phyloP scores from a whole-genome alignment of 2,113 vertebrate species.

The Zeus faber region DNA sequence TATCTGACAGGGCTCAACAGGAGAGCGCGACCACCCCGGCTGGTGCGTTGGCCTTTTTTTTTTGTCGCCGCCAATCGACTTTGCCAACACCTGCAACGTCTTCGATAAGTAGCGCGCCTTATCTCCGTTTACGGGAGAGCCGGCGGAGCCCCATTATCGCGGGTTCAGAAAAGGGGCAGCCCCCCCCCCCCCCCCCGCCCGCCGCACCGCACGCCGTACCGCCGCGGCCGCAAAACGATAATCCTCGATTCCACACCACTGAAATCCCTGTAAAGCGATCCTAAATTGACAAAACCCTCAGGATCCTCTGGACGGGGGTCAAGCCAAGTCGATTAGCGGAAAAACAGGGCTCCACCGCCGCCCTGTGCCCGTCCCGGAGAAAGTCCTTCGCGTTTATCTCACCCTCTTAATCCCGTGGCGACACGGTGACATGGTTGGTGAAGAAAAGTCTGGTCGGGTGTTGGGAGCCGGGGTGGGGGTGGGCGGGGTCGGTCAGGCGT shows the following conservation, averaged over 20 bases:
- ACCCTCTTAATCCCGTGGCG: slow-evolving; percentile 43
- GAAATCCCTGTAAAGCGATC: slow-evolving; percentile 66
- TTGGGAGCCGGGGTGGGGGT: not conserved
- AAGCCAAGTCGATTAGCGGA: slow-evolving; percentile 64
- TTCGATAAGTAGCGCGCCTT: slow-evolving; percentile 67
- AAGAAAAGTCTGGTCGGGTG: too few relatives aligned
- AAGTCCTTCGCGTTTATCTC: slow-evolving; percentile 51
- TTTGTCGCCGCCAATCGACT: slow-evolving; percentile 60
- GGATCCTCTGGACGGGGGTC: slow-evolving; percentile 61
- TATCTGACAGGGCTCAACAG: slow-evolving; percentile 42
- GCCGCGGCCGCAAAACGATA: slow-evolving; percentile 45
- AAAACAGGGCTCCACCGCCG: slow-evolving; percentile 49
- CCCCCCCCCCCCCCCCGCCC: slow-evolving; percentile 48
- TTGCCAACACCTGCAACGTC: slow-evolving; percentile 64
- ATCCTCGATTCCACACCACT: slow-evolving; percentile 56
- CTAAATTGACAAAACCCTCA: slow-evolving; percentile 65
- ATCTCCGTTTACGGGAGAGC: slow-evolving; percentile 41
- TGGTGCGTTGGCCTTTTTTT: slow-evolving; percentile 45
- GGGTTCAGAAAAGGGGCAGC: slow-evolving; percentile 51
- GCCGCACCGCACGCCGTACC: slow-evolving; percentile 8
- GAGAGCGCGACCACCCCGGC: slow-evolving; percentile 26
- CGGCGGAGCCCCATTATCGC: slow-evolving; percentile 58
- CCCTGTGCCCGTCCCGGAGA: slow-evolving; percentile 38
- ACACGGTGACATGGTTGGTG: slow-evolving; percentile 48
- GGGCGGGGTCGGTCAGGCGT: not conserved